Percentiles rank a stretch among this genome's conserved stretches.
phyloP scores from a whole-genome alignment of 2,797 vertebrate genomes.

The Tapirus indicus region DNA sequence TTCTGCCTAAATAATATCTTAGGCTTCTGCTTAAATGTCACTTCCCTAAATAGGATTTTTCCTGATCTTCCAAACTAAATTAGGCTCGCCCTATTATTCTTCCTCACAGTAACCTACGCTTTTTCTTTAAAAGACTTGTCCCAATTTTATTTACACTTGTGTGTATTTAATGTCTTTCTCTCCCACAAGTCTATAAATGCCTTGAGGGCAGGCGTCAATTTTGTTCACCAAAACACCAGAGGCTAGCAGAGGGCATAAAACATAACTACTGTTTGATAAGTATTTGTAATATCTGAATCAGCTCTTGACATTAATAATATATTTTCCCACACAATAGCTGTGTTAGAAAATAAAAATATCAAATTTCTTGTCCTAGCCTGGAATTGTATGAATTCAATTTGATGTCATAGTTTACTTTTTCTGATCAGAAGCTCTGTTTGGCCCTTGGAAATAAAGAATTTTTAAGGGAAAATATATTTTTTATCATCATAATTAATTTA shows the following conservation, averaged over 20 bases:
- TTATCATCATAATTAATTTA: conserved; percentile 44
- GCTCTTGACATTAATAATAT: conserved; percentile 49
- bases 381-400: conserved; percentile 34
- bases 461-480: conserved; percentile 8
- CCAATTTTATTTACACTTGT: conserved; percentile 3
- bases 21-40: not conserved
- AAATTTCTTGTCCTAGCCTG: conserved; percentile 16
- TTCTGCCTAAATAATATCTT: not conserved
- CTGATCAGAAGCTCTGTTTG: conserved; percentile 15
- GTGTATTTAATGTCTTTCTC: conserved; percentile 2
- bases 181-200: not conserved
- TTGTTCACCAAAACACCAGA: not conserved
- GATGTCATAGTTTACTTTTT: conserved; percentile 8
- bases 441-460: conserved; percentile 1
- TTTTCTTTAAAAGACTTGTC: conserved; percentile 35
- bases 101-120: not conserved
- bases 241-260: not conserved
- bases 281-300: conserved; percentile 41
- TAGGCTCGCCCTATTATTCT: not conserved
- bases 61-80: conserved; percentile 13
- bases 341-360: conserved; percentile 30
- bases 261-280: not conserved
- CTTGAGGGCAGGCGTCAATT: not conserved
- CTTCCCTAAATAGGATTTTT: conserved; percentile 7
- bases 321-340: conserved; percentile 19